Evolutionary conservation across 2,888 invertebrate species (phyloP).

Genomic region (Oxyteleia sp.): DNA sequence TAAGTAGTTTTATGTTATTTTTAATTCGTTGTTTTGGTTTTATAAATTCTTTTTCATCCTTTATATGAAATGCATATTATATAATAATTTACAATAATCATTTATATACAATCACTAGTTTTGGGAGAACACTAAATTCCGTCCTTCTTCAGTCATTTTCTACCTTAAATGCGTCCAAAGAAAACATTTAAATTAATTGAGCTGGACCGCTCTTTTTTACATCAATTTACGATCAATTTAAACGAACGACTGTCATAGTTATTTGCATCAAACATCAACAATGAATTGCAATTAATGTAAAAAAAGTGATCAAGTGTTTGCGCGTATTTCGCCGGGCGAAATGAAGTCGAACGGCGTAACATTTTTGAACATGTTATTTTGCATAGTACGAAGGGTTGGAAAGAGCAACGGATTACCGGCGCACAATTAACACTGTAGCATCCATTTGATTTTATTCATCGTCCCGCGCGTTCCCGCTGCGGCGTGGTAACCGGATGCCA

Average conservation of each 20-base stretch:
- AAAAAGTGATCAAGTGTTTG: slow-evolving; percentile 33
- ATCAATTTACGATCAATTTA: background rate
- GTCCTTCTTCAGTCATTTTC: too few relatives aligned
- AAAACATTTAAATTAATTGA: background rate
- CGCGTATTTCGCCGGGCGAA: slow-evolving; percentile 17
- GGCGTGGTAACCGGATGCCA: slow-evolving; percentile 70
- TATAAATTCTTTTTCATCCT: too few relatives aligned
- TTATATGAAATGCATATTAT: too few relatives aligned
- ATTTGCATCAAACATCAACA: slow-evolving; percentile 23
- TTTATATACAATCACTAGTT: too few relatives aligned
- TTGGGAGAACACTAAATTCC: too few relatives aligned
- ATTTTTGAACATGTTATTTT: slow-evolving; percentile 60
- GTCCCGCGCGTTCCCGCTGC: slow-evolving; percentile 72
- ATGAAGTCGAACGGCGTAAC: slow-evolving; percentile 46
- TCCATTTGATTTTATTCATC: slow-evolving; percentile 82
- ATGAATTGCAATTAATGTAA: slow-evolving; percentile 38
- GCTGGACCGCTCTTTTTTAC: background rate
- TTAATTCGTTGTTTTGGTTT: too few relatives aligned
- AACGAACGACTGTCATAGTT: slow-evolving; percentile 27
- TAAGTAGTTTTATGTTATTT: too few relatives aligned
- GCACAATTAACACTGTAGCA: slow-evolving; percentile 82
- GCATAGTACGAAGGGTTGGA: slow-evolving; percentile 30
- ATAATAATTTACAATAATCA: too few relatives aligned
- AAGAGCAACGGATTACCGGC: slow-evolving; percentile 80
- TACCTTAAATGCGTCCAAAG: too few relatives aligned